Evolutionary conservation across 2,797 vertebrate species (phyloP).

Genomic region (Setipinna tenuifilis): DNA sequence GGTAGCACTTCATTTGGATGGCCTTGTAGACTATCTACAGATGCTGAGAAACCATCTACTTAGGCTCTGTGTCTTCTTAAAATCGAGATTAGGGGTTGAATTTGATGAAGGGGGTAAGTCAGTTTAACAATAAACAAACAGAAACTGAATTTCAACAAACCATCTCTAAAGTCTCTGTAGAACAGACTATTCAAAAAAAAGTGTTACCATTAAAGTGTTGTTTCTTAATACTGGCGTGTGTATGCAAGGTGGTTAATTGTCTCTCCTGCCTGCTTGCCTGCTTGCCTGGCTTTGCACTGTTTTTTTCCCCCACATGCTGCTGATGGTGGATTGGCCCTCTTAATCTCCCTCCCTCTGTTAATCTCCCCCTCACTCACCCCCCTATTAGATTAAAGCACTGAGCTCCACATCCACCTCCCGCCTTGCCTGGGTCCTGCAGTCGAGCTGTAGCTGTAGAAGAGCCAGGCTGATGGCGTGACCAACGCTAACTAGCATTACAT

Average conservation of each 20-base stretch:
- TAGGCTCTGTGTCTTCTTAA: no score
- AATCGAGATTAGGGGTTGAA: no score
- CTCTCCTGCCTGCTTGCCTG: neutral
- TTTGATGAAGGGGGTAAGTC: no score
- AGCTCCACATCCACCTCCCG: neutral
- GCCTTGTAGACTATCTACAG: no score
- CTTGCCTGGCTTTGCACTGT: neutral
- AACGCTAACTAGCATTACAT: neutral
- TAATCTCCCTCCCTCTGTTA: neutral
- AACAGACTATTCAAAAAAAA: no score
- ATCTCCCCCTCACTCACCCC: neutral
- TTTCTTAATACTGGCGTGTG: neutral
- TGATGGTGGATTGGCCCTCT: neutral
- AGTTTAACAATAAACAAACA: no score
- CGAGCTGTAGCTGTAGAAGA: neutral
- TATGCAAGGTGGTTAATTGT: neutral
- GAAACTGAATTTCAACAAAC: no score
- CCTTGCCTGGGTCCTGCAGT: conserved; percentile 1
- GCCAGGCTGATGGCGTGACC: neutral
- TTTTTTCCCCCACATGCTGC: neutral
- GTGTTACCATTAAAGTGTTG: neutral
- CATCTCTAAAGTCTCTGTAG: no score
- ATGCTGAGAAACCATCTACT: no score
- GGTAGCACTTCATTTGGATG: no score
- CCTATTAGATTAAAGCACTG: neutral